phyloP scores from a whole-genome alignment of 2,113 vertebrate species.

The Ardeotis arabs region DNA sequence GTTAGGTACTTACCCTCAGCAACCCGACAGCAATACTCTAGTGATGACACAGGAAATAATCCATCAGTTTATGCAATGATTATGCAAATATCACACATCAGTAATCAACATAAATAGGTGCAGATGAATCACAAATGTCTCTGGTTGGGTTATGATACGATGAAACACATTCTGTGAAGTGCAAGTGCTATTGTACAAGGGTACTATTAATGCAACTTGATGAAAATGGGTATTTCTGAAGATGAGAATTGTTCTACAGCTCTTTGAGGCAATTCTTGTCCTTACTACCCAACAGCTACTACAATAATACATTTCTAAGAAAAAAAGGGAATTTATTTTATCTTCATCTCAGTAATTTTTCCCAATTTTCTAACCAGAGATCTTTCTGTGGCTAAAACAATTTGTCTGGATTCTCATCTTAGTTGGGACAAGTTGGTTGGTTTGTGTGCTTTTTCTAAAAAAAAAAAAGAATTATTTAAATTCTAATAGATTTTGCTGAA shows the following conservation, averaged over 20 bases:
- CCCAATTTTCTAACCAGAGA: background rate
- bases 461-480: background rate
- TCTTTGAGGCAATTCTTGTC: background rate
- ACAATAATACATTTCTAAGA: background rate
- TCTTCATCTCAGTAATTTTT: background rate
- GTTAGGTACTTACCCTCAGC: background rate
- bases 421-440: background rate
- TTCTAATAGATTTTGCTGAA: background rate
- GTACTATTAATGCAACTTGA: background rate
- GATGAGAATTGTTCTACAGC: background rate
- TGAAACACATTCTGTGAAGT: background rate
- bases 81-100: background rate
- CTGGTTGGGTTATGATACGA: background rate
- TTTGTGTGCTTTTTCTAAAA: background rate
- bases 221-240: background rate
- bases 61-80: background rate
- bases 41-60: background rate
- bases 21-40: background rate
- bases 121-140: background rate
- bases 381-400: background rate
- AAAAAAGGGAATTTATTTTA: background rate
- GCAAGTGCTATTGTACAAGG: background rate
- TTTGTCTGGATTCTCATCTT: background rate
- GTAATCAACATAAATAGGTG: background rate
- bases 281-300: background rate